Percentiles rank a stretch among this genome's conserved stretches.
These are phyloP conservation scores for Pseudachorutes palmiensis DNA, from an alignment of 1,140 invertebrate species.

Conservation along the genomic window DNA sequence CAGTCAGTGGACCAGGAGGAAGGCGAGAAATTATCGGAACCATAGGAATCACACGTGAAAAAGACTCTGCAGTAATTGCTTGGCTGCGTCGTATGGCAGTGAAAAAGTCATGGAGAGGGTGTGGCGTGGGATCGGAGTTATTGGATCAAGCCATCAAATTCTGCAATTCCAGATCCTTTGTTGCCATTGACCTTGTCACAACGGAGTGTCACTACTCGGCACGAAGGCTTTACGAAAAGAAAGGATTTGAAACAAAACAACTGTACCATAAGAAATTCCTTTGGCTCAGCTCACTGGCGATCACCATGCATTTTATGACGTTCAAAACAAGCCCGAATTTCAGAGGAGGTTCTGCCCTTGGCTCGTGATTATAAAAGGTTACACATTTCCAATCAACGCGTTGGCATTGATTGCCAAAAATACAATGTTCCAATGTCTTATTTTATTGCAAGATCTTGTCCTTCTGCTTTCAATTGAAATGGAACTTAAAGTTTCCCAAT, in stretches of 20 bases:
- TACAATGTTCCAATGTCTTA: too few species aligned
- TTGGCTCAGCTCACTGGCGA: slow-evolving; percentile 42
- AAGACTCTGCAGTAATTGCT: slow-evolving; percentile 44
- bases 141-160: slow-evolving; percentile 43
- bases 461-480: too few species aligned
- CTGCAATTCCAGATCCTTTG: slow-evolving; percentile 46
- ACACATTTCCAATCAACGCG: too few species aligned
- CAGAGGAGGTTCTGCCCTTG: not conserved
- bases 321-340: slow-evolving; percentile 21
- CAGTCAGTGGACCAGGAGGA: not conserved
- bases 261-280: slow-evolving; percentile 49
- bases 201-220: slow-evolving; percentile 49
- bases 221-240: slow-evolving; percentile 47
- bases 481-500: too few species aligned
- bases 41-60: slow-evolving; percentile 44
- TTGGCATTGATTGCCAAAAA: too few species aligned
- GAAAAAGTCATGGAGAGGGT: slow-evolving; percentile 43
- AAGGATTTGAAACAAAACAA: slow-evolving; percentile 49
- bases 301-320: slow-evolving; percentile 44
- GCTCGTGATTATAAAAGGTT: not conserved
- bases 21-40: slow-evolving; percentile 45
- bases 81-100: slow-evolving; percentile 50
- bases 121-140: slow-evolving; percentile 46
- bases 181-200: slow-evolving; percentile 45
- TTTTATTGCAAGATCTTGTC: too few species aligned